Conservation (phyloP, 2,888 invertebrate species). For the Podotricha telesiphe region DNA sequence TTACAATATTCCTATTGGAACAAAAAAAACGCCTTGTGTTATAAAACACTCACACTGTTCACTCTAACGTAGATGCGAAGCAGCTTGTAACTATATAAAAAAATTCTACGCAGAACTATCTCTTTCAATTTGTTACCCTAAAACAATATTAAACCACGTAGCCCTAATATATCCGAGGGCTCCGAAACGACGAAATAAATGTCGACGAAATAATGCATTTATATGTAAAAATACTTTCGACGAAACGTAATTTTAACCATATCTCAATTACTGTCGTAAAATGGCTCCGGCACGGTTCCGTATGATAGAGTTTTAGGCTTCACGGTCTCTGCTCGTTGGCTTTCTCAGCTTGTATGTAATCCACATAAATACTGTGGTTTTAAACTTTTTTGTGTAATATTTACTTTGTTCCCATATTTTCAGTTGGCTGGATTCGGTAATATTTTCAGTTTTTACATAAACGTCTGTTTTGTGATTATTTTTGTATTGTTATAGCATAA, state of each 20-base stretch:
- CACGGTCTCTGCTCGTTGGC: slow-evolving; percentile 20
- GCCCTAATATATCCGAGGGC: not conserved
- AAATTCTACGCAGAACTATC: not conserved
- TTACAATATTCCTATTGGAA: no score
- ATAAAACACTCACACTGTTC: no score
- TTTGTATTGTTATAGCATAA: not conserved
- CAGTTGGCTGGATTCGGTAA: not conserved
- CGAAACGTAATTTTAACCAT: slow-evolving; percentile 27
- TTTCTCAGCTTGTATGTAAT: slow-evolving; percentile 17
- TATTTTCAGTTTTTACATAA: not conserved
- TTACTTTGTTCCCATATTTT: slow-evolving; percentile 10
- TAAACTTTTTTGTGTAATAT: not conserved
- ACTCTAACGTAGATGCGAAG: no score
- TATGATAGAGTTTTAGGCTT: slow-evolving; percentile 33
- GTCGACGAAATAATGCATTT: slow-evolving; percentile 12
- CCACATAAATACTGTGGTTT: slow-evolving; percentile 8
- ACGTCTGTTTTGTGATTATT: not conserved
- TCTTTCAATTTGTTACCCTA: not conserved
- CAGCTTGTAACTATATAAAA: not conserved
- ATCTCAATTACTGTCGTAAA: slow-evolving; percentile 29
- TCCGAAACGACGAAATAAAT: slow-evolving; percentile 9
- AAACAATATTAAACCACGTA: not conserved
- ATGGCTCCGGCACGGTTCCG: slow-evolving; percentile 28
- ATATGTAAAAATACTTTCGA: slow-evolving; percentile 20
- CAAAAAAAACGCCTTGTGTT: no score